A percentile compares a stretch with the other conserved stretches of the same genome.
phyloP scores from a whole-genome alignment of 2,888 invertebrate species.

The Poecilus cupreus region DNA sequence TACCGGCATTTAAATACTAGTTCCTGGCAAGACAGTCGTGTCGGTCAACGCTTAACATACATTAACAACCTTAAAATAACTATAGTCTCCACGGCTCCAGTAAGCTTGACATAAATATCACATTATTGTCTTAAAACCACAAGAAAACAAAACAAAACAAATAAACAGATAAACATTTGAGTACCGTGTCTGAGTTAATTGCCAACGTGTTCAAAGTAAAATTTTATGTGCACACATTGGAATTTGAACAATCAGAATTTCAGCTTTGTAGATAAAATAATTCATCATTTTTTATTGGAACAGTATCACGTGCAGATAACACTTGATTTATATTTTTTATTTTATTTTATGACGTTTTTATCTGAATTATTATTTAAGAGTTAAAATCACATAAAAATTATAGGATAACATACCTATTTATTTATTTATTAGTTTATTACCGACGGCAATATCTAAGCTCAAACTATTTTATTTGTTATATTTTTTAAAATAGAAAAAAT shows the following conservation, averaged over 20 bases:
- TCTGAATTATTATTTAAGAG: no score
- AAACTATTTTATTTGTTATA: not conserved
- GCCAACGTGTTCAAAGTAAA: not conserved
- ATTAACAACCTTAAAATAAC: constrained; percentile 29
- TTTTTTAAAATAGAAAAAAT: not conserved
- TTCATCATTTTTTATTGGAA: no score
- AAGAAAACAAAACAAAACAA: constrained; percentile 13
- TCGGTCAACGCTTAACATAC: not conserved
- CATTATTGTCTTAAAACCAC: constrained; percentile 30
- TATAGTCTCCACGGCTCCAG: not conserved
- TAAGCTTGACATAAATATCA: constrained; percentile 29
- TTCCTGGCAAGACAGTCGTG: constrained; percentile 16
- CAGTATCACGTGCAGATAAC: no score
- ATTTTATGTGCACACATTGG: not conserved
- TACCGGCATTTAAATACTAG: constrained; percentile 7
- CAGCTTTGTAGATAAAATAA: no score
- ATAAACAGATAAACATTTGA: no score
- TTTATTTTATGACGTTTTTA: no score
- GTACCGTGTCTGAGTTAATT: not conserved
- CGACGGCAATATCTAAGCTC: not conserved
- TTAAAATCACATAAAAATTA: no score
- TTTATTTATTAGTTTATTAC: no score
- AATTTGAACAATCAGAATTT: no score
- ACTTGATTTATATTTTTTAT: no score
- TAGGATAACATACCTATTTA: no score